Evolutionary conservation across 2,888 invertebrate genomes (phyloP).

Genomic region (Quadriops clusia): DNA sequence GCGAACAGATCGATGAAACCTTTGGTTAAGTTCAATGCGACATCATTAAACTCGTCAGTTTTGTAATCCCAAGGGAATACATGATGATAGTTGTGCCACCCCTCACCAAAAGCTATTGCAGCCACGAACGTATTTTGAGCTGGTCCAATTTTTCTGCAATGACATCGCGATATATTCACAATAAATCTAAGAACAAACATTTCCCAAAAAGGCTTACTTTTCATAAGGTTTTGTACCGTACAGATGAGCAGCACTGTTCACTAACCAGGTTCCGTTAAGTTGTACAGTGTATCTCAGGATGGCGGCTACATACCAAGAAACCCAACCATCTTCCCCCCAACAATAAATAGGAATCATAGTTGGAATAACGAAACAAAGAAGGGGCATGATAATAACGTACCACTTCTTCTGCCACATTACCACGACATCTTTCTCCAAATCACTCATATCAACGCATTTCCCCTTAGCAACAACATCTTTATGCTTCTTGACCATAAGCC

Average conservation of each 20-base stretch:
- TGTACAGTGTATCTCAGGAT: conserved; percentile 73
- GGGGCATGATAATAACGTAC: conserved; percentile 13
- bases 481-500: conserved; percentile 78
- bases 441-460: conserved; percentile 54
- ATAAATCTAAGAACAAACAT: conserved; percentile 3
- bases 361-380: conserved; percentile 66
- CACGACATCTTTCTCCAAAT: conserved; percentile 59
- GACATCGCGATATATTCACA: conserved; percentile 6
- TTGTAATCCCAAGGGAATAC: conserved; percentile 52
- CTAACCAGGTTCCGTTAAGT: conserved; percentile 84
- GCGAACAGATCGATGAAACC: conserved; percentile 71
- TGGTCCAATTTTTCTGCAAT: conserved; percentile 54
- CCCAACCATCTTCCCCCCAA: conserved; percentile 71
- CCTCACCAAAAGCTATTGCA: conserved; percentile 66
- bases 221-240: conserved; percentile 91
- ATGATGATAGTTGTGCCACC: conserved; percentile 78
- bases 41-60: conserved; percentile 40
- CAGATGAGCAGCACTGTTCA: conserved; percentile 91
- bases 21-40: conserved; percentile 60
- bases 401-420: conserved; percentile 66
- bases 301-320: conserved; percentile 75
- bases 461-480: conserved; percentile 62
- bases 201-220: conserved; percentile 41
- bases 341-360: conserved; percentile 66
- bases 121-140: conserved; percentile 62